Evolutionary conservation across 1,140 invertebrate species (phyloP), one percentile per base, ranked within the genome.

Genomic region (Drosophila biarmipes): DNA sequence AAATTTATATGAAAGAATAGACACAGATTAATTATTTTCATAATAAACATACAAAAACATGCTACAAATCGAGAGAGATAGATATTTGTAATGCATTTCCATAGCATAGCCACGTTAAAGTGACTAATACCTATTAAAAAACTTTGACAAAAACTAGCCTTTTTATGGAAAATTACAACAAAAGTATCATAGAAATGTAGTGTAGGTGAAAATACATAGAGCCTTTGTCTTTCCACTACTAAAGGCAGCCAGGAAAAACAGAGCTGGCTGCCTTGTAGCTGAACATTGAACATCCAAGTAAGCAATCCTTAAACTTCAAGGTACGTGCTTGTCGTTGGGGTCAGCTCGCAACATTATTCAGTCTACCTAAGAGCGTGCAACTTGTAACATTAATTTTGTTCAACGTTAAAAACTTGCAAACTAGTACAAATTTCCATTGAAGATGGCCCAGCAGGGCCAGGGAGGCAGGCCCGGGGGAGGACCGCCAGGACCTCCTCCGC

Each of bases 241-340:
- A 0, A n/a, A 21, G 8, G 7, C n/a, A 29, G 5, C 0, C 1
- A 8, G 7, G 37, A 52, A 52, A 17, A 27, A 1, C 19, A 37
- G 21, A 58, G 11, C 21, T 6, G 7, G 12, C 58, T 35, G 5
- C n/a, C 12, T 48, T 54, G 11, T 24, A n/a, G 7, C 31, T 37
- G 15, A n/a, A 3, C 15, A 11, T 54, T 11, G 31, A 45, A n/a
- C n/a, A n/a, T 78, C 79, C 45, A 29, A 80, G 80, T 42, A 80
- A 86, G n/a, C 81, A 68, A 62, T 54, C 40, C 40, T 81, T 62
- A 69, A 69, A 62, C 54, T 57, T 74, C 46, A 62, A 64, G 31
- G 69, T 43, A 77, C 37, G 48, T 67, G 51, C 8, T 48, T 57
- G 67, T 73, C 73, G 24, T 40, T 55, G 10, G 29, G 53, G 29